Evolutionary conservation across 2,888 invertebrate genomes (phyloP).

Genomic region (Polydrusus cervinus): DNA sequence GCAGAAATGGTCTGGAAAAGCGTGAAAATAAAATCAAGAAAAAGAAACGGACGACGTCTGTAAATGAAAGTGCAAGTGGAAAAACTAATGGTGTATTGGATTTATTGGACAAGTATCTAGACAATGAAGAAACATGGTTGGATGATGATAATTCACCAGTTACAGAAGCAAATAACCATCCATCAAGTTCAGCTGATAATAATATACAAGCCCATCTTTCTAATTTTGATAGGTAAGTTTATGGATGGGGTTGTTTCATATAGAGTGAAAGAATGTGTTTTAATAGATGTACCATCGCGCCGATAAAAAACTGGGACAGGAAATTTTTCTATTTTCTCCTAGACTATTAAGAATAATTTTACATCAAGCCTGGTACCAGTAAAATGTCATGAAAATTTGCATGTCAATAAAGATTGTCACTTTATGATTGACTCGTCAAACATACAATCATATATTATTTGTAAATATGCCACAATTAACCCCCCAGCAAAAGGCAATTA

Average conservation of each 20-base stretch:
- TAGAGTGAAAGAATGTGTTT: no score
- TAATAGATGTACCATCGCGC: no score
- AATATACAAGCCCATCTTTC: neutral
- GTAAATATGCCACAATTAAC: no score
- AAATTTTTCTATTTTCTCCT: no score
- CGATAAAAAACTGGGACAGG: no score
- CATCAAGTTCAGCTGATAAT: neutral
- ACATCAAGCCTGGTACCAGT: no score
- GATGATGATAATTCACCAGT: neutral
- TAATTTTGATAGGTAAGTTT: neutral
- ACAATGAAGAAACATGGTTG: neutral
- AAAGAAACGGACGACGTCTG: neutral
- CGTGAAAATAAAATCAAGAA: neutral
- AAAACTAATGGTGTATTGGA: neutral
- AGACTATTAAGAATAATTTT: no score
- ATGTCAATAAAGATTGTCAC: no score
- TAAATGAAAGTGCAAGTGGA: neutral
- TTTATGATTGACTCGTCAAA: no score
- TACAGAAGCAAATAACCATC: neutral
- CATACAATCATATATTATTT: no score
- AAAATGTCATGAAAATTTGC: no score
- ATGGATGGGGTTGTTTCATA: neutral
- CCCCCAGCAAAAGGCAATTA: no score
- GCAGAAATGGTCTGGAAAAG: neutral
- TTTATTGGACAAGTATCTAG: slow-evolving; percentile 10